Evolutionary conservation across 2,113 vertebrate species (phyloP).

Genomic region (Eolophus roseicapilla): DNA sequence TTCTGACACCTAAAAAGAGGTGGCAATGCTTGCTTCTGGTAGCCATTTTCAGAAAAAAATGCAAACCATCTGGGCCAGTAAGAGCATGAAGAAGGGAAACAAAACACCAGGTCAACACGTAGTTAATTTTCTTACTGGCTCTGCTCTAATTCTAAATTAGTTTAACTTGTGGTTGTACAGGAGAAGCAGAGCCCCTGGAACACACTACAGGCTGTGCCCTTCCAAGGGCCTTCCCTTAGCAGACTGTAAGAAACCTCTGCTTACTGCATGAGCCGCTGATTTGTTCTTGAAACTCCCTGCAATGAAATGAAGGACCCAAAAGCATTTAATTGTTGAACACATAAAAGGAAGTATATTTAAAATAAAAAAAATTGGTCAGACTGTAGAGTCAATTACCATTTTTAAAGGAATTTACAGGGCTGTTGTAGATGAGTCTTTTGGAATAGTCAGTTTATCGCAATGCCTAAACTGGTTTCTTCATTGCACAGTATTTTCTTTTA

Average conservation of each 20-base stretch:
- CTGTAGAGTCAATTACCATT: constrained; percentile 86
- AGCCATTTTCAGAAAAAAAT: constrained; percentile 6
- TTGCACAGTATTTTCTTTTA: constrained; percentile 83
- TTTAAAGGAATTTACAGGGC: constrained; percentile 91
- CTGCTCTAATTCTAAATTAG: not conserved
- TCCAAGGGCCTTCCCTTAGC: constrained; percentile 30
- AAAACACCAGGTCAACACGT: not conserved
- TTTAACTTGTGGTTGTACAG: constrained; percentile 13
- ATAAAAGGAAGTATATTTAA: constrained; percentile 98
- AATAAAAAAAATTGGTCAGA: constrained; percentile 91
- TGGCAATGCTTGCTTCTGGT: constrained; percentile 49
- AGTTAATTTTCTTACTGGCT: not conserved
- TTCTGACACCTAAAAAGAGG: not conserved
- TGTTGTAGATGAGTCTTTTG: constrained; percentile 82
- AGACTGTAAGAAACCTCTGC: constrained; percentile 34
- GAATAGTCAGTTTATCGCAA: constrained; percentile 86
- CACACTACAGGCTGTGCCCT: not conserved
- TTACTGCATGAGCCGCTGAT: constrained; percentile 30
- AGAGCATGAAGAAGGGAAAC: constrained; percentile 57
- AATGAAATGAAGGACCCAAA: constrained; percentile 83
- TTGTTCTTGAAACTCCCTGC: constrained; percentile 53
- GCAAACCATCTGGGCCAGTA: constrained; percentile 16
- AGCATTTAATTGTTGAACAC: constrained; percentile 89
- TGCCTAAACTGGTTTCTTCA: constrained; percentile 81
- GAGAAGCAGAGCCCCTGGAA: not conserved